phyloP scores from a whole-genome alignment of 1,140 invertebrate genomes.

The Bilobella aurantiaca region DNA sequence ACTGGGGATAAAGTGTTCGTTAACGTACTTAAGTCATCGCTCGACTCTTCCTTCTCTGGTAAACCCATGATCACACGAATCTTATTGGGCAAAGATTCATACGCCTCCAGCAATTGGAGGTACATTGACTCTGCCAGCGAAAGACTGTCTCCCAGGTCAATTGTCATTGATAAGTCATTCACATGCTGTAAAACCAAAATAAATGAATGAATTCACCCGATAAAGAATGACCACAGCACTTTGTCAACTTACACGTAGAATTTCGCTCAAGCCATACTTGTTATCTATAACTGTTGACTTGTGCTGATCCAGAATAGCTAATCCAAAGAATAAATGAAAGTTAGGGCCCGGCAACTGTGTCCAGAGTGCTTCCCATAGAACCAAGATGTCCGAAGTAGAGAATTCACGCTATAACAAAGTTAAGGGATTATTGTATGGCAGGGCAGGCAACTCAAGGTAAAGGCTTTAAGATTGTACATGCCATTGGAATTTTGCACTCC shows the following conservation, averaged over 20 bases:
- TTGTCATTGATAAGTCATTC: constrained; percentile 49
- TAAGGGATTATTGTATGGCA: too few species aligned
- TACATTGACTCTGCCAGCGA: constrained; percentile 49
- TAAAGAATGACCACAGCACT: too few species aligned
- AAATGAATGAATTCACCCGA: neutral
- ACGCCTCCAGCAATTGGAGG: constrained; percentile 37
- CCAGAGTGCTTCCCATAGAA: constrained; percentile 47
- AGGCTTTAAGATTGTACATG: too few species aligned
- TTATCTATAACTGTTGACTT: constrained; percentile 52
- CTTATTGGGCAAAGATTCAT: constrained; percentile 30
- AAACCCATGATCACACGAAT: constrained; percentile 27
- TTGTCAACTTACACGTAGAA: constrained; percentile 51
- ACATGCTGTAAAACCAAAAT: constrained; percentile 47
- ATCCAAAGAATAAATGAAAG: constrained; percentile 52
- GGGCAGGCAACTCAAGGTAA: too few species aligned
- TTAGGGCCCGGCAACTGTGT: constrained; percentile 42
- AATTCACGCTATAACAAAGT: constrained; percentile 53
- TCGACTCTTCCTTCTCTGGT: constrained; percentile 16
- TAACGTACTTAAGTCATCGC: too few species aligned
- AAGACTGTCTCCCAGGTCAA: constrained; percentile 47
- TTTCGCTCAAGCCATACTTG: constrained; percentile 56
- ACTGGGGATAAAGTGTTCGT: neutral
- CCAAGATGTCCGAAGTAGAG: constrained; percentile 59
- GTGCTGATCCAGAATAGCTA: constrained; percentile 51
- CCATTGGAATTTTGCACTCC: too few species aligned